Percentiles rank a stretch among this genome's conserved stretches.
Evolutionary conservation across 2,113 vertebrate genomes (phyloP).

Genomic region (Istiophorus platypterus): DNA sequence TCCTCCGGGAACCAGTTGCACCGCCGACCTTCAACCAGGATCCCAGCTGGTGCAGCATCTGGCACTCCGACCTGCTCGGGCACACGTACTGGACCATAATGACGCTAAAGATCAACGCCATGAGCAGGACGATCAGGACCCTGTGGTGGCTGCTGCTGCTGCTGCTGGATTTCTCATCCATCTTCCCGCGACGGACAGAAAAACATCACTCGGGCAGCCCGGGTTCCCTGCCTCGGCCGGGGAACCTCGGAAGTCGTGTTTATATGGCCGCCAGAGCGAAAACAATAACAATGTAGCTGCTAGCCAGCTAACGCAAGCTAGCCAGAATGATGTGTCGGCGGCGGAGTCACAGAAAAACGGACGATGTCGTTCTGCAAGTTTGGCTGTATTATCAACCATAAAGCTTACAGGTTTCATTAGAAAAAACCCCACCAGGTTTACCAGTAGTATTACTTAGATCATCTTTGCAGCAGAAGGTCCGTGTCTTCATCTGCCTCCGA

Average conservation of each 20-base stretch:
- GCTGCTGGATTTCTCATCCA: slow-evolving; percentile 94
- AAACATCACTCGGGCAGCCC: slow-evolving; percentile 79
- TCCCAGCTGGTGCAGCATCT: slow-evolving; percentile 86
- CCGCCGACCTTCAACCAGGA: slow-evolving; percentile 72
- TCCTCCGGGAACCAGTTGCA: slow-evolving; percentile 37
- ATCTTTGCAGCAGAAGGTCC: neutral
- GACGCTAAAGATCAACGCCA: slow-evolving; percentile 92
- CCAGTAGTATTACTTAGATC: neutral
- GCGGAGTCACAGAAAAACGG: neutral
- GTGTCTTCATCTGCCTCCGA: slow-evolving; percentile 35
- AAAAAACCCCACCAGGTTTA: neutral
- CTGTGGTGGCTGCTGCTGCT: slow-evolving; percentile 82
- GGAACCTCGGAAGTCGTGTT: slow-evolving; percentile 6
- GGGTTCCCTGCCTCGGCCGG: slow-evolving; percentile 57
- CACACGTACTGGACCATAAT: slow-evolving; percentile 96
- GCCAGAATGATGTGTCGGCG: neutral
- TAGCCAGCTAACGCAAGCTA: slow-evolving; percentile 48
- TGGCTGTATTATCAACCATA: fast-evolving
- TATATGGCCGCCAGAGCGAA: slow-evolving; percentile 17
- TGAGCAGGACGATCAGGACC: slow-evolving; percentile 89
- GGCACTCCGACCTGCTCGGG: slow-evolving; percentile 92
- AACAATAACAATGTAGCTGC: slow-evolving; percentile 70
- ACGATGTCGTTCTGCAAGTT: fast-evolving
- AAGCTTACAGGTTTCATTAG: fast-evolving
- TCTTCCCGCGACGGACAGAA: slow-evolving; percentile 82